Percentiles rank a stretch among this genome's conserved stretches.
Conservation (phyloP, 2,888 invertebrate genomes). For the Sussaba pulchella region DNA sequence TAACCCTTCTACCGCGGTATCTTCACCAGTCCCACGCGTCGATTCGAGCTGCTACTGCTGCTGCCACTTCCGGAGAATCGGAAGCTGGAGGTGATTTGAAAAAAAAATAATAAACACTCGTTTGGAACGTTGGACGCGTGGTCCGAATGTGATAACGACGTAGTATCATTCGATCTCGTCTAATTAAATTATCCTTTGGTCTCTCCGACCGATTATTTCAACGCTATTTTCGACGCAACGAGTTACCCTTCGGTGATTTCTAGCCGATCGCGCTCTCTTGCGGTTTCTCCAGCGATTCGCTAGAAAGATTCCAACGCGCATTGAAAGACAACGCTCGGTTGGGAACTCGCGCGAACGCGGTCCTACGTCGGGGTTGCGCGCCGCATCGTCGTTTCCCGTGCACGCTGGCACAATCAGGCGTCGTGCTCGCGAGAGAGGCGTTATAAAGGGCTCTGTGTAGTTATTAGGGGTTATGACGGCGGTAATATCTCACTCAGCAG, state of each 20-base stretch:
- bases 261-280: neutral
- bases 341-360: neutral
- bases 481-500: conserved; percentile 83
- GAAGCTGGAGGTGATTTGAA: too few species aligned
- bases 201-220: conserved; percentile 60
- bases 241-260: conserved; percentile 36
- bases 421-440: conserved; percentile 73
- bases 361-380: conserved; percentile 13
- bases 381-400: conserved; percentile 48
- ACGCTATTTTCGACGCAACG: conserved; percentile 60
- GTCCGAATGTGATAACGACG: too few species aligned
- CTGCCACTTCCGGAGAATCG: conserved; percentile 7
- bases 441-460: conserved; percentile 82
- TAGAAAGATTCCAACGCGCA: too few species aligned
- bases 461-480: conserved; percentile 83
- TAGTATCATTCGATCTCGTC: conserved; percentile 48
- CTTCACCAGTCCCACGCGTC: conserved; percentile 5
- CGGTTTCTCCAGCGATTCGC: neutral
- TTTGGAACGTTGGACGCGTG: too few species aligned
- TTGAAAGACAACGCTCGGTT: conserved; percentile 4
- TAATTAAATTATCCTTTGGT: conserved; percentile 59
- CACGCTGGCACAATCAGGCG: conserved; percentile 58
- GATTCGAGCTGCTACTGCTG: conserved; percentile 7
- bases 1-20: neutral
- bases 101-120: too few species aligned